A percentile compares a stretch with the other conserved stretches of the same genome.
These are phyloP conservation scores for Gadus chalcogrammus DNA, from an alignment of 2,113 vertebrate genomes.

Conservation along the genomic window DNA sequence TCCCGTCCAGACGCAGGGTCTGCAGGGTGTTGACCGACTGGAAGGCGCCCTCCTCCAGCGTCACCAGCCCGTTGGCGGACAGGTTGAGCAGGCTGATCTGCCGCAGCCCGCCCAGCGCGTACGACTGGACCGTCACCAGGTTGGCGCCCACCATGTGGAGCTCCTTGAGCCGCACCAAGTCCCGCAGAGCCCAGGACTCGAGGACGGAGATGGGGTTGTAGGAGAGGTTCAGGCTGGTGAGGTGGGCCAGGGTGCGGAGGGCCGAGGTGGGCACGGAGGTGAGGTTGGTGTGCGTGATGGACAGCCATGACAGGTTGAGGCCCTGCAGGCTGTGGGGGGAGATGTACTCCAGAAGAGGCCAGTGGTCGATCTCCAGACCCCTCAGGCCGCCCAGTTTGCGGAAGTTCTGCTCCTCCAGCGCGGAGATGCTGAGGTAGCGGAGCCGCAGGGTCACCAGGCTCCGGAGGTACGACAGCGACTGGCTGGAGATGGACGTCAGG, in stretches of 20 bases:
- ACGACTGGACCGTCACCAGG: slow-evolving; percentile 81
- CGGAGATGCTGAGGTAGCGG: slow-evolving; percentile 85
- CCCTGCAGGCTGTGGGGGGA: slow-evolving; percentile 87
- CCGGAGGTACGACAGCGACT: slow-evolving; percentile 89
- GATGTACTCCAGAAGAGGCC: slow-evolving; percentile 89
- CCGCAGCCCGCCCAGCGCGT: slow-evolving; percentile 85
- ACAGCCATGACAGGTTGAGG: slow-evolving; percentile 91
- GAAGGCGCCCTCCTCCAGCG: slow-evolving; percentile 89
- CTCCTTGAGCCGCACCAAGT: slow-evolving; percentile 90
- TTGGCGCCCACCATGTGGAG: slow-evolving; percentile 89
- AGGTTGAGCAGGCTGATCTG: slow-evolving; percentile 93
- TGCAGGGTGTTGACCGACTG: slow-evolving; percentile 93
- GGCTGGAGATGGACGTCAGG: slow-evolving; percentile 87
- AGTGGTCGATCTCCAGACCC: slow-evolving; percentile 91
- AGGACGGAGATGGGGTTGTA: slow-evolving; percentile 91
- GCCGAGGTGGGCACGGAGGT: slow-evolving; percentile 86
- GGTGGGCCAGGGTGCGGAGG: slow-evolving; percentile 85
- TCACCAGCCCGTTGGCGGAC: slow-evolving; percentile 86
- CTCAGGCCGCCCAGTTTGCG: slow-evolving; percentile 79
- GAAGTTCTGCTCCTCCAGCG: slow-evolving; percentile 92
- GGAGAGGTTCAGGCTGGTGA: slow-evolving; percentile 89
- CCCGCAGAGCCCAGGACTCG: slow-evolving; percentile 86
- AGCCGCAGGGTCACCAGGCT: slow-evolving; percentile 84
- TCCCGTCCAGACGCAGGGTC: slow-evolving; percentile 86
- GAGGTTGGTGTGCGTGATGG: slow-evolving; percentile 95